Evolutionary conservation across 2,797 vertebrate genomes (phyloP).

Genomic region (Taenioides sp.): DNA sequence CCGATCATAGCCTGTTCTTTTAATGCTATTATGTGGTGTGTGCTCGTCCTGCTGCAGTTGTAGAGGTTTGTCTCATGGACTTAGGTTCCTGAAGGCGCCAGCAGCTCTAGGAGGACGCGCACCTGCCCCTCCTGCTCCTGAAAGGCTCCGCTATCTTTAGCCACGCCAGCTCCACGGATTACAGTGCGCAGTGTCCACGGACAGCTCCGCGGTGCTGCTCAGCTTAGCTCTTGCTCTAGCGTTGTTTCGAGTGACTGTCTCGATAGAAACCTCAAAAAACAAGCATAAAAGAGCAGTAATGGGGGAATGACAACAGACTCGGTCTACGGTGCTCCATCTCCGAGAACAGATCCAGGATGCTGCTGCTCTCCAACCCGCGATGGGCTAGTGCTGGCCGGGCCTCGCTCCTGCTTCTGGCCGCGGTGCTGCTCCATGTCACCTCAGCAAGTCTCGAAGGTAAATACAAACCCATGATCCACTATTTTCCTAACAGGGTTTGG

Average conservation of each 20-base stretch:
- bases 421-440: conserved; percentile 51
- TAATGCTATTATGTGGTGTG: too few relatives aligned
- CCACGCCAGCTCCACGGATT: conserved; percentile 55
- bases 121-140: conserved; percentile 9
- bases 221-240: neutral
- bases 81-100: conserved; percentile 42
- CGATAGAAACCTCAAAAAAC: neutral
- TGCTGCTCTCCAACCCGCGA: conserved; percentile 49
- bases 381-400: conserved; percentile 59
- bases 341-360: conserved; percentile 69
- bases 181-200: conserved; percentile 46
- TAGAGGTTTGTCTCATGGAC: neutral
- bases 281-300: conserved; percentile 27
- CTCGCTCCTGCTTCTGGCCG: conserved; percentile 52
- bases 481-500: neutral
- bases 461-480: neutral
- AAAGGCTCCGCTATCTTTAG: conserved; percentile 72
- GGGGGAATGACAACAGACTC: conserved; percentile 68
- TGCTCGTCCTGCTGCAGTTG: neutral
- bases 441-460: conserved; percentile 68
- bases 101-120: conserved; percentile 3
- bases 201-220: conserved; percentile 28
- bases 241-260: neutral
- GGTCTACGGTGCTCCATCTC: conserved; percentile 44
- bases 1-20: too few relatives aligned